phyloP scores from a whole-genome alignment of 2,888 invertebrate species.

The Leucozona laternaria region DNA sequence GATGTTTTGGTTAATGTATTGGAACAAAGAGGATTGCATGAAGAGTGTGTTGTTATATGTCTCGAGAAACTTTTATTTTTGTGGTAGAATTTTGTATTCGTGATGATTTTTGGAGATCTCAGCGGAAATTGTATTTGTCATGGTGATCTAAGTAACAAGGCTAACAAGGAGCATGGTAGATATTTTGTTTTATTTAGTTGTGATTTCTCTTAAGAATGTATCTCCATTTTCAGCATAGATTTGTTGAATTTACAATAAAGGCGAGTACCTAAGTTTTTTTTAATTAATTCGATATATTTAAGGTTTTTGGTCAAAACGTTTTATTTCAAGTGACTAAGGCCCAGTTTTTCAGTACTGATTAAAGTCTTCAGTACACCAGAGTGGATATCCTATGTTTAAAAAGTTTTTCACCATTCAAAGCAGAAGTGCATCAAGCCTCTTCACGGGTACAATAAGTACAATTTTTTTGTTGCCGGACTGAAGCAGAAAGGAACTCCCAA shows the following conservation, averaged over 20 bases:
- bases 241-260: neutral
- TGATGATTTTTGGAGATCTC: neutral
- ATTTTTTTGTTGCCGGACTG: too few species aligned
- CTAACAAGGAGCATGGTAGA: neutral
- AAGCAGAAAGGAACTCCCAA: too few species aligned
- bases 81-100: neutral
- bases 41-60: constrained; percentile 16
- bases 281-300: too few species aligned
- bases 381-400: too few species aligned
- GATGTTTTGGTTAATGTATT: constrained; percentile 60
- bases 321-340: too few species aligned
- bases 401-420: too few species aligned
- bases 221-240: neutral
- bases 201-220: neutral
- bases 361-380: too few species aligned
- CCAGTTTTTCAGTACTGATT: too few species aligned
- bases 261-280: too few species aligned
- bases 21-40: constrained; percentile 64
- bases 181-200: neutral
- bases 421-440: too few species aligned
- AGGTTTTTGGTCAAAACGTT: too few species aligned
- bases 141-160: constrained; percentile 16
- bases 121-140: constrained; percentile 14
- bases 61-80: constrained; percentile 29
- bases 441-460: too few species aligned